Conservation (phyloP, 37 sponge, comb jelly and placozoan species). For the Hexactinellida sp. region DNA sequence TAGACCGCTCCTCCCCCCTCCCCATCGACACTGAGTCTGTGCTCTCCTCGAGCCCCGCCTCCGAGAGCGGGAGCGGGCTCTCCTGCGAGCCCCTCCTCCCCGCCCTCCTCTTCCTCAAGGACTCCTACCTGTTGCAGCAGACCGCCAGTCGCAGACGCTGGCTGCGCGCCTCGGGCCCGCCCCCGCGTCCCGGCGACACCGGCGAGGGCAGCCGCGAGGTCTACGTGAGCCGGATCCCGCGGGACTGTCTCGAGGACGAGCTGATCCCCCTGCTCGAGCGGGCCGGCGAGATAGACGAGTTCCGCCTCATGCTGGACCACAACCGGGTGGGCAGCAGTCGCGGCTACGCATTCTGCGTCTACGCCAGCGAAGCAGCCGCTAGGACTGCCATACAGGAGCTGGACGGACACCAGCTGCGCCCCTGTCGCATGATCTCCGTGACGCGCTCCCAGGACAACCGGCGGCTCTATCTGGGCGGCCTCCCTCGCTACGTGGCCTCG, state of each 20-base stretch:
- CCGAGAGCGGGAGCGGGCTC: background rate
- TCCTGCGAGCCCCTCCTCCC: background rate
- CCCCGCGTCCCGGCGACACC: background rate
- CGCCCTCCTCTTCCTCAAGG: background rate
- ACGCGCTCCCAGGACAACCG: slow-evolving; percentile 9
- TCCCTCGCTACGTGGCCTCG: background rate
- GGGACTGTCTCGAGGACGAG: background rate
- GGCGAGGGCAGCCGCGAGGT: background rate
- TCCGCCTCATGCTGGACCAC: slow-evolving; percentile 8
- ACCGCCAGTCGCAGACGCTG: background rate
- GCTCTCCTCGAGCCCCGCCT: slow-evolving; percentile 6
- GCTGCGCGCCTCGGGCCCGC: background rate
- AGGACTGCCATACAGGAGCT: background rate
- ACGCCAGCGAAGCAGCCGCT: background rate
- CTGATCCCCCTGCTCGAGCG: background rate
- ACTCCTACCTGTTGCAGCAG: background rate
- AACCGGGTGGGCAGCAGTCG: background rate
- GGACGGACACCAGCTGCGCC: background rate
- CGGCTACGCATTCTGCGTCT: slow-evolving; percentile 1
- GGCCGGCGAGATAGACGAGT: background rate
- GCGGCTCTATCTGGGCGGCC: background rate
- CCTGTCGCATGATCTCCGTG: background rate
- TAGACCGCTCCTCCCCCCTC: background rate
- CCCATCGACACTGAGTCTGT: background rate
- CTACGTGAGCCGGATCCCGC: background rate